phyloP scores from a whole-genome alignment of 2,888 invertebrate genomes.

The Theodoxus fluviatilis region DNA sequence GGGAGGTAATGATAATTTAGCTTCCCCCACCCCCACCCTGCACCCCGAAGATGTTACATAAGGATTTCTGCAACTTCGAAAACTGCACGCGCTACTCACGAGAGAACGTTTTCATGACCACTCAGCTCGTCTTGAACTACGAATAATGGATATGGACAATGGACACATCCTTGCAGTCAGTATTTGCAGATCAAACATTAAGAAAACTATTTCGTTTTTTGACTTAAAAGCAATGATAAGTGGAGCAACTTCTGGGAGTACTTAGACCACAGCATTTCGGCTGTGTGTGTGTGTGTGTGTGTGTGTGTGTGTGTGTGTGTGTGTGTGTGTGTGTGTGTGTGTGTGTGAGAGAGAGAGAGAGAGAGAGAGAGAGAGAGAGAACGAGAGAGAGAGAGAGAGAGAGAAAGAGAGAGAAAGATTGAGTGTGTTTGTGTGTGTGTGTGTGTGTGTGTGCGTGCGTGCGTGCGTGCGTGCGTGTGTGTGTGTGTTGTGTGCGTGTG shows the following conservation, averaged over 20 bases:
- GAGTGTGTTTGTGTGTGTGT: background rate
- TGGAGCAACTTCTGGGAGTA: background rate
- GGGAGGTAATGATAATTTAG: no score
- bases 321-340: conserved; percentile 2
- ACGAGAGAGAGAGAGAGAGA: background rate
- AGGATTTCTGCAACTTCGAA: no score
- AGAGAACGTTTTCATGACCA: no score
- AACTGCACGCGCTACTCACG: no score
- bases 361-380: background rate
- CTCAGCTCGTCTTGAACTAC: no score
- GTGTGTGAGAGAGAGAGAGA: background rate
- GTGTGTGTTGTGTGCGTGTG: no score
- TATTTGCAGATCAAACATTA: no score
- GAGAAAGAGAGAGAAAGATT: background rate
- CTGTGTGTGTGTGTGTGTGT: background rate
- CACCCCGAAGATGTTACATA: no score
- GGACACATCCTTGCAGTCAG: no score
- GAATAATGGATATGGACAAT: no score
- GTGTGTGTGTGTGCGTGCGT: no score
- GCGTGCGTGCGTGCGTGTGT: background rate
- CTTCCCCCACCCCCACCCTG: no score
- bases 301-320: conserved; percentile 2
- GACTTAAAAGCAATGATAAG: background rate
- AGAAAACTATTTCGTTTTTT: background rate
- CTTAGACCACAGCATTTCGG: background rate